Conservation (phyloP, 2,888 invertebrate genomes). For the Chalcosyrphus nemorum region DNA sequence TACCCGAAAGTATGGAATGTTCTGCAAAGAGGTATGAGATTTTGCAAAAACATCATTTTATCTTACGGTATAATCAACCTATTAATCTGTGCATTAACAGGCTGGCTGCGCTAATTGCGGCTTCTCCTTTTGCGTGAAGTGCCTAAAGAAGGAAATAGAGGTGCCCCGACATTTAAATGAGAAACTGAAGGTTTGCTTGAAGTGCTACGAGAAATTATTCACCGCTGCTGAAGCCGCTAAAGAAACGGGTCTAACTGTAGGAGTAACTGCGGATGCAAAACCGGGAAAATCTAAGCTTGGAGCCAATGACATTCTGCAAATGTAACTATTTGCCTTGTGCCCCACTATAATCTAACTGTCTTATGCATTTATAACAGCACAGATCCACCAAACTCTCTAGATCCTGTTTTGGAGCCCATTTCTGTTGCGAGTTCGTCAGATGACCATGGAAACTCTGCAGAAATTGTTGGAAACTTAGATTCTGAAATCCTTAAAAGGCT, state of each 20-base stretch:
- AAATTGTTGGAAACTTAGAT: conserved; percentile 80
- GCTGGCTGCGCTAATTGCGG: conserved; percentile 92
- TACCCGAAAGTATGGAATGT: conserved; percentile 87
- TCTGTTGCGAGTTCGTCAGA: conserved; percentile 21
- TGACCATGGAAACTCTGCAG: conserved; percentile 73
- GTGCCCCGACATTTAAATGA: conserved; percentile 85
- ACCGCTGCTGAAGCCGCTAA: conserved; percentile 75
- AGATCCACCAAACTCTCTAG: conserved; percentile 76
- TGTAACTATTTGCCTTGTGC: conserved; percentile 67
- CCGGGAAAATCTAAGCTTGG: conserved; percentile 26
- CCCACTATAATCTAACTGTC: conserved; percentile 61
- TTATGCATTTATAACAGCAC: conserved; percentile 75
- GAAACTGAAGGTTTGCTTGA: conserved; percentile 87
- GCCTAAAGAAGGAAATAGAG: conserved; percentile 88
- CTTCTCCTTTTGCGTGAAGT: conserved; percentile 91
- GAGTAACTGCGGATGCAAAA: conserved; percentile 66
- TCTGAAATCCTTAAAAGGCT: conserved; percentile 87
- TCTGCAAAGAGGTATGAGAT: conserved; percentile 90
- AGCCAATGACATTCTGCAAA: conserved; percentile 62
- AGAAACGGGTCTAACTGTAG: conserved; percentile 83
- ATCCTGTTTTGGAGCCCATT: conserved; percentile 77
- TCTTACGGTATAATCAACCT: neutral
- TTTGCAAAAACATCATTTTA: conserved; percentile 74
- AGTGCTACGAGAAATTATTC: conserved; percentile 79
- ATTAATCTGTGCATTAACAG: conserved; percentile 82